Evolutionary conservation across 2,888 invertebrate species (phyloP).

Genomic region (Heliconius aoede): DNA sequence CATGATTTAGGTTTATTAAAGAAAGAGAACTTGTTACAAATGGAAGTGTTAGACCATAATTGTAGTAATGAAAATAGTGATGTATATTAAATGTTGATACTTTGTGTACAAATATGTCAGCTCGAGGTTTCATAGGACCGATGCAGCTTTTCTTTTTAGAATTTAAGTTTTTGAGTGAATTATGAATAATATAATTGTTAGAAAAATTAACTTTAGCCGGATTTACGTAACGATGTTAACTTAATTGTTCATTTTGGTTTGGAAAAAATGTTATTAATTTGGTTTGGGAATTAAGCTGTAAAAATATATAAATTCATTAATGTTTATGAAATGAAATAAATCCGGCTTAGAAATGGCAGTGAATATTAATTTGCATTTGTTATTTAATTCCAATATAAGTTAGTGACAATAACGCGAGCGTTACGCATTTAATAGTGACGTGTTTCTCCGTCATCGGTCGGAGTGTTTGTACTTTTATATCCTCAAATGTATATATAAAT

Average conservation of each 20-base stretch:
- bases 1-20: background rate
- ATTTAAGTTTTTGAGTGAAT: background rate
- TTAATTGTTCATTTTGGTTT: background rate
- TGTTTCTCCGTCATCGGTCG: constrained; percentile 55
- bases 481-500: constrained; percentile 60
- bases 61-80: background rate
- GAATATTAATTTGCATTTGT: constrained; percentile 38
- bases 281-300: background rate
- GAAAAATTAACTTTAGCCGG: background rate
- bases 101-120: background rate
- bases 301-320: too few relatives aligned
- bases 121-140: background rate
- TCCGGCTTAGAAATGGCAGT: background rate
- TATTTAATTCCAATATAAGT: constrained; percentile 35
- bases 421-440: constrained; percentile 35
- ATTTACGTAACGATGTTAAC: background rate
- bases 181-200: background rate
- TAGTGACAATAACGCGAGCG: constrained; percentile 39
- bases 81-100: background rate
- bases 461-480: constrained; percentile 80
- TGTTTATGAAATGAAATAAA: background rate
- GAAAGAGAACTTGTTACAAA: background rate
- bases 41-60: background rate
- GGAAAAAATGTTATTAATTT: background rate
- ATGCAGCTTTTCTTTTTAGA: background rate